Conservation (phyloP, 2,888 invertebrate species). For the Eledona agricola region DNA sequence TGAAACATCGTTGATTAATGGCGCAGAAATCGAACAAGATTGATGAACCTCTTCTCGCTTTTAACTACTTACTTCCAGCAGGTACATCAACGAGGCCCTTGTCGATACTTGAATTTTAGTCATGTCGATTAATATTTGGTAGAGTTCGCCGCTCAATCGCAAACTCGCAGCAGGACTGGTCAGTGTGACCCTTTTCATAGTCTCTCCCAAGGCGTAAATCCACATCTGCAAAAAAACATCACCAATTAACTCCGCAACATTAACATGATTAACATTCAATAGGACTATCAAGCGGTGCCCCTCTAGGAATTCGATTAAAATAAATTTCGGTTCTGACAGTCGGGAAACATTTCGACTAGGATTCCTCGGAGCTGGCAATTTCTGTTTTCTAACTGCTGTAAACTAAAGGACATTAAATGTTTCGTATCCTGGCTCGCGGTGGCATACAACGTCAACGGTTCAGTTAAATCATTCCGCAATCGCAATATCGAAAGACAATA, state of each 20-base stretch:
- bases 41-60: too few species aligned
- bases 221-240: constrained; percentile 65
- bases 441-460: too few species aligned
- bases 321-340: constrained; percentile 28
- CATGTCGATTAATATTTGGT: constrained; percentile 67
- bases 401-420: too few species aligned
- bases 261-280: too few species aligned
- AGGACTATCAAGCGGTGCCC: too few species aligned
- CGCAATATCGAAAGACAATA: too few species aligned
- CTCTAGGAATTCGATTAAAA: constrained; percentile 33
- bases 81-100: constrained; percentile 69
- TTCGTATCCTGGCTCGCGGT: too few species aligned
- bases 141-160: constrained; percentile 64
- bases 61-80: constrained; percentile 68
- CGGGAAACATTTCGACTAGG: constrained; percentile 25
- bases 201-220: constrained; percentile 69
- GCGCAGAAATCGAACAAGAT: too few species aligned
- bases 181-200: constrained; percentile 65
- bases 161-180: constrained; percentile 61
- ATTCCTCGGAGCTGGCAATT: constrained; percentile 10
- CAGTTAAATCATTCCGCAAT: too few species aligned
- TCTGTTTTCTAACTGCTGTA: constrained; percentile 10
- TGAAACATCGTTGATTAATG: too few species aligned
- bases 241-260: too few species aligned
- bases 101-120: constrained; percentile 65